Percentiles rank a stretch among this genome's conserved stretches.
These are phyloP conservation scores for Urocitellus parryii DNA, from an alignment of 2,113 vertebrate species.

Conservation along the genomic window DNA sequence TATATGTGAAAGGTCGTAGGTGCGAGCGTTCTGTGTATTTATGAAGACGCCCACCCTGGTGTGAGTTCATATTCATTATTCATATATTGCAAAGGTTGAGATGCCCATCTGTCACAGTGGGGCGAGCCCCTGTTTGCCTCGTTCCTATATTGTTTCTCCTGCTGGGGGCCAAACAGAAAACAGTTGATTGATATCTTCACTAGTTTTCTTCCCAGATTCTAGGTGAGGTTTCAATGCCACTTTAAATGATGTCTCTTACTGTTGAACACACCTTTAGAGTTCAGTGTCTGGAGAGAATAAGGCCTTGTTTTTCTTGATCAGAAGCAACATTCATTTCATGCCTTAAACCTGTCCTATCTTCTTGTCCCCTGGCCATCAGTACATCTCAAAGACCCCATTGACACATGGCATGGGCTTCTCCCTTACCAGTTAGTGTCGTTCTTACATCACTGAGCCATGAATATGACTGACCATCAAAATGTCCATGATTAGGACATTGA, in stretches of 20 bases:
- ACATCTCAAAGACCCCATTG: background rate
- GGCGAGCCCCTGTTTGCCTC: background rate
- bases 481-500: constrained; percentile 38
- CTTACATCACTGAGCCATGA: background rate
- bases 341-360: background rate
- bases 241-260: background rate
- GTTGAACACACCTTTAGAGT: background rate
- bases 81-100: constrained; percentile 61
- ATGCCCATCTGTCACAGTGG: constrained; percentile 40
- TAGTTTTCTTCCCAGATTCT: background rate
- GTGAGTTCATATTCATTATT: constrained; percentile 71
- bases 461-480: background rate
- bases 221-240: background rate
- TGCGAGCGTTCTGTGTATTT: constrained; percentile 51
- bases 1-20: constrained; percentile 57
- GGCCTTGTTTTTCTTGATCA: background rate
- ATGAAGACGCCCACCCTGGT: constrained; percentile 9
- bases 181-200: background rate
- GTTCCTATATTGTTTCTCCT: constrained; percentile 40
- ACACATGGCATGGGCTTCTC: background rate
- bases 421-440: background rate
- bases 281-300: background rate
- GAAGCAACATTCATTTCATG: background rate
- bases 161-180: constrained; percentile 41
- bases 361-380: background rate